Conservation (phyloP, 2,797 vertebrate species). For the Hypotaenidia okinawae region DNA sequence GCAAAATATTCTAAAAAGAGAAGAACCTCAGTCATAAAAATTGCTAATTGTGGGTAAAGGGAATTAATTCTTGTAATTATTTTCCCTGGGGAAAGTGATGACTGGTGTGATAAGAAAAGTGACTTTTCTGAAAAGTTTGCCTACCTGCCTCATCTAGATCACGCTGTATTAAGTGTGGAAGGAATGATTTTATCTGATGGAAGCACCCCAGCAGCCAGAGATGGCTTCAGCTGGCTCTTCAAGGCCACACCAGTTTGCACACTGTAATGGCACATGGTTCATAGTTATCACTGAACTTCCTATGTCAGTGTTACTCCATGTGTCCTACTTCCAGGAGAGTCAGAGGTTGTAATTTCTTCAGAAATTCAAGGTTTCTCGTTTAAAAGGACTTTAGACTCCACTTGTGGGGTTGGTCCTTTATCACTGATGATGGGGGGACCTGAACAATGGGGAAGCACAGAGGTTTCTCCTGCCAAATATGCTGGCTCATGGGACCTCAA, state of each 20-base stretch:
- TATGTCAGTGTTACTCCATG: accelerated
- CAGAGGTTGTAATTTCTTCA: background rate
- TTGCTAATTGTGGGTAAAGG: background rate
- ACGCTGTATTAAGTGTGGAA: background rate
- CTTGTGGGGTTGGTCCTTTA: background rate
- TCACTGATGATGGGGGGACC: background rate
- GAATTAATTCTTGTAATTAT: background rate
- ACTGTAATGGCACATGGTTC: background rate
- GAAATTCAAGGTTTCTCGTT: background rate
- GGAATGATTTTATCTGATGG: background rate
- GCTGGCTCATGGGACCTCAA: background rate
- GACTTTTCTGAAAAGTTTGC: background rate
- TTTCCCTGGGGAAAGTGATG: background rate
- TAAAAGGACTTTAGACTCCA: background rate
- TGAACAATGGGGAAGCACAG: background rate
- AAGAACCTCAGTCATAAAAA: constrained; percentile 36
- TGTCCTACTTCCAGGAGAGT: background rate
- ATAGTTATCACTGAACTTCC: background rate
- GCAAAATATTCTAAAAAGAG: background rate
- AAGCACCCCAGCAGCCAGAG: background rate
- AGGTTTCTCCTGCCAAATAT: background rate
- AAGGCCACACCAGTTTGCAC: background rate
- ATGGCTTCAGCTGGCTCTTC: background rate
- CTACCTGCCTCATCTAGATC: background rate
- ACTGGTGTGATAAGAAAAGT: background rate